Evolutionary conservation across 2,797 vertebrate genomes (phyloP).

Genomic region (Muraenolepis orangiensis): DNA sequence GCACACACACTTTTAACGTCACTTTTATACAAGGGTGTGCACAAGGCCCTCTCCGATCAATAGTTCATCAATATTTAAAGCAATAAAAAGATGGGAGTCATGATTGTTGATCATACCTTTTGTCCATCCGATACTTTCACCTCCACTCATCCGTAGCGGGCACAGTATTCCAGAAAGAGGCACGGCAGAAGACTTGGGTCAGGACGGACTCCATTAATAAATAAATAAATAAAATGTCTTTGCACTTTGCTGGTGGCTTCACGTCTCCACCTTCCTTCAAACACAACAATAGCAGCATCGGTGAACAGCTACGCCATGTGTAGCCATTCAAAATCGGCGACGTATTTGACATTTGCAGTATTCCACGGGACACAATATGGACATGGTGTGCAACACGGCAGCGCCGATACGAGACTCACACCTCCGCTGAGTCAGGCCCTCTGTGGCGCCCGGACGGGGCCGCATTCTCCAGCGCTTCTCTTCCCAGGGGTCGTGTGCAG

Average conservation of each 20-base stretch:
- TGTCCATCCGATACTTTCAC: background rate
- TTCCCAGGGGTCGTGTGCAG: constrained; percentile 55
- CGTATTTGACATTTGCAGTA: constrained; percentile 28
- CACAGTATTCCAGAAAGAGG: background rate
- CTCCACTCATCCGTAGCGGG: background rate
- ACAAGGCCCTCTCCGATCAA: background rate
- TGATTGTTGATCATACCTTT: background rate
- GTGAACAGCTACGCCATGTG: constrained; percentile 28
- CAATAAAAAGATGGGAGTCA: background rate
- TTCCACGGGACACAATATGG: constrained; percentile 22
- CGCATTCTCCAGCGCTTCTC: constrained; percentile 49
- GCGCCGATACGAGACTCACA: background rate
- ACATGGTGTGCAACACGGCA: background rate
- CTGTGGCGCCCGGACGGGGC: constrained; percentile 24
- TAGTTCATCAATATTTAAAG: background rate
- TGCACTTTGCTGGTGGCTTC: constrained; percentile 25
- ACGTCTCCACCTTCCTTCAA: constrained; percentile 1
- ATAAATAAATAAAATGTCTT: constrained; percentile 42
- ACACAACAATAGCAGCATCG: constrained; percentile 50
- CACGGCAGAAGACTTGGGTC: constrained; percentile 14
- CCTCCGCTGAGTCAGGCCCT: constrained; percentile 15
- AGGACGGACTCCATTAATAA: constrained; percentile 34
- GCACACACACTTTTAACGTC: no score
- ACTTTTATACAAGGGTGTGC: background rate
- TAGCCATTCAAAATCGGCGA: constrained; percentile 16